Base-by-base conservation (phyloP, 2,113 vertebrate species). In the Taurulus bubalis region DNA sequence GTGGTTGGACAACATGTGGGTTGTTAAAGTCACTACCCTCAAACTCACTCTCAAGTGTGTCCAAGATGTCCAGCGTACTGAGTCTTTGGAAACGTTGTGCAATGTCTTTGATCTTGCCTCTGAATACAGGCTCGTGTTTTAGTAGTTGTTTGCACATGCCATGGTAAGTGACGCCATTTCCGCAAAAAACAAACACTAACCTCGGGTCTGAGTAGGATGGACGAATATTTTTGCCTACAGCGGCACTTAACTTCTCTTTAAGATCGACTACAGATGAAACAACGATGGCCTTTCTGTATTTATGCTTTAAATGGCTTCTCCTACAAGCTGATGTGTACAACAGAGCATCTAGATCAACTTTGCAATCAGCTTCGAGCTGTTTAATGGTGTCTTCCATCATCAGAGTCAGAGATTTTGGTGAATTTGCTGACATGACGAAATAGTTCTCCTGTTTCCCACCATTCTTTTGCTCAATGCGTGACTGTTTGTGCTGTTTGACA, bases 171-270 rank as follows among this genome's bases (percentile, higher is more conserved):
- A 96, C 86, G 0, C 95, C 96, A 0, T 97, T 97, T 65, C 96
- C 96, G 79, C 96, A 97, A 90, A 98, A 96, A 36, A 97, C 95
- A 91, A 97, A 97, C 47, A 97, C 94, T 81, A 97, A 78, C 72
- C 87, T 91, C 7, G 94, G 87, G n/a, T 92, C 89, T 32, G 2
- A 80, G 64, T 85, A 90, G 11, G 77, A 77, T 0, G 22, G 11
- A 8, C 56, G 42, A 14, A 77, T 30, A 14, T 87, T 89, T 63
- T 79, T 89, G 18, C 68, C 80, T 0, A 38, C 59, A 49, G 86
- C 77, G 0, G 30, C 83, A 32, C n/a, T 79, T n/a, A 97, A 76
- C 60, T 95, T 92, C 72, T 95, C 89, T 75, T 92, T 89, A 55
- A 97, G 82, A 30, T 96, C 86, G 6, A 53, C 88, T 2, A 94